A percentile compares a stretch with the other conserved stretches of the same genome.
Evolutionary conservation across 1,140 invertebrate genomes (phyloP).

Genomic region (Caerostris extrusa): DNA sequence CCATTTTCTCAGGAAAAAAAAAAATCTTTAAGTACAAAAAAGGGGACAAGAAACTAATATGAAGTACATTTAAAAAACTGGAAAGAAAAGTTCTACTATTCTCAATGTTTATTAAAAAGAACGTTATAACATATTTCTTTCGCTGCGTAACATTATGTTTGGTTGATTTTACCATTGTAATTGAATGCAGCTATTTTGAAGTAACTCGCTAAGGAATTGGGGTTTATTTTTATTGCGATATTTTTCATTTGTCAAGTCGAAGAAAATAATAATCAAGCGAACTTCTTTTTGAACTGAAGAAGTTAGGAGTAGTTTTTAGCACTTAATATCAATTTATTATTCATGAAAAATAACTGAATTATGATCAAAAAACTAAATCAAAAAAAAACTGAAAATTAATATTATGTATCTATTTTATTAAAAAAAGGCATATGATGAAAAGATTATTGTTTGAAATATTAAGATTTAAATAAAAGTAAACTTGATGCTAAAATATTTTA

Average conservation of each 20-base stretch:
- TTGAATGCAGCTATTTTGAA: slow-evolving; percentile 30
- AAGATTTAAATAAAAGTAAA: no score
- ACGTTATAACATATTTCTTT: slow-evolving; percentile 58
- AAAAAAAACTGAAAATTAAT: no score
- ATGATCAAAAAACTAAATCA: no score
- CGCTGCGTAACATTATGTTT: slow-evolving; percentile 25
- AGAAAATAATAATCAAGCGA: neutral
- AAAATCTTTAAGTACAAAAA: slow-evolving; percentile 20
- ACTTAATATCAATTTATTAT: no score
- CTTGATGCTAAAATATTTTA: no score
- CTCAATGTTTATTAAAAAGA: slow-evolving; percentile 59
- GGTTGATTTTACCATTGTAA: slow-evolving; percentile 38
- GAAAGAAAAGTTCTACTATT: neutral
- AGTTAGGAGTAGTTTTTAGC: no score
- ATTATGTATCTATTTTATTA: no score
- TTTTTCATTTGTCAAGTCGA: neutral
- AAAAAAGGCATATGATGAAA: no score
- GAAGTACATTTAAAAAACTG: slow-evolving; percentile 17
- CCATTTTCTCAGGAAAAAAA: neutral
- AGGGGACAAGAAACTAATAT: slow-evolving; percentile 8
- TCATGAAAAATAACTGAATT: no score
- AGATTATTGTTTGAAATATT: no score
- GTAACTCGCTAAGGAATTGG: neutral
- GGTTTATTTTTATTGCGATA: neutral
- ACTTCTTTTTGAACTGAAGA: no score